A percentile compares a stretch with the other conserved stretches of the same genome.
Conservation (phyloP, 2,888 invertebrate species). For the Amphipoea oculea region DNA sequence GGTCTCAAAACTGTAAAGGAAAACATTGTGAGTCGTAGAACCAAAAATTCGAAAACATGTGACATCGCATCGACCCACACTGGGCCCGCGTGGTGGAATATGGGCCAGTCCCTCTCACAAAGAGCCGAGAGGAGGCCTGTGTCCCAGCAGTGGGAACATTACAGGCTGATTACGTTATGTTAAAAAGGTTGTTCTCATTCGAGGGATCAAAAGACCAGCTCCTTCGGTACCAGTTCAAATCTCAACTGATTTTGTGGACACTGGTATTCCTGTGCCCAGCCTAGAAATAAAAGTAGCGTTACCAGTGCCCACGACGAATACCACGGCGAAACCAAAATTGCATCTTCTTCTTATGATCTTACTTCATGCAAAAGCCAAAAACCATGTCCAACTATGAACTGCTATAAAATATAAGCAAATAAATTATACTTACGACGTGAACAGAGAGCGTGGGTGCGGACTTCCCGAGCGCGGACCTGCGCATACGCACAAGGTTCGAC, state of each 20-base stretch:
- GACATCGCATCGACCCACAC: neutral
- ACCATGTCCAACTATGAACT: neutral
- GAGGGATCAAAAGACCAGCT: neutral
- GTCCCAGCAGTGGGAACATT: neutral
- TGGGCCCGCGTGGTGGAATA: neutral
- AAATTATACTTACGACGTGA: constrained; percentile 91
- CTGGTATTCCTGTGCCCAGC: neutral
- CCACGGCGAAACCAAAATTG: neutral
- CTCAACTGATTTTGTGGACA: neutral
- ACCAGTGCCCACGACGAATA: too few relatives aligned
- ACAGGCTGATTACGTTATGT: neutral
- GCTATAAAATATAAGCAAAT: neutral
- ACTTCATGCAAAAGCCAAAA: neutral
- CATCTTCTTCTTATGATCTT: neutral
- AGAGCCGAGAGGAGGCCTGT: neutral
- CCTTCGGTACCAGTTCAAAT: neutral
- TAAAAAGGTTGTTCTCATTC: neutral
- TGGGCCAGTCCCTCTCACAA: neutral
- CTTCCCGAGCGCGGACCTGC: constrained; percentile 96
- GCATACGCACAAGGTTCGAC: constrained; percentile 95
- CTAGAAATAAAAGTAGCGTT: neutral
- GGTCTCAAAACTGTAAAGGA: neutral
- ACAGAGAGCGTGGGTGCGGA: constrained; percentile 97
- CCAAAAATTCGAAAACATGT: neutral
- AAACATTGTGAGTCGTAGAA: neutral